Evolutionary conservation across 2,113 vertebrate genomes (phyloP), one percentile per base, ranked within the genome.

Genomic region (Castor canadensis): DNA sequence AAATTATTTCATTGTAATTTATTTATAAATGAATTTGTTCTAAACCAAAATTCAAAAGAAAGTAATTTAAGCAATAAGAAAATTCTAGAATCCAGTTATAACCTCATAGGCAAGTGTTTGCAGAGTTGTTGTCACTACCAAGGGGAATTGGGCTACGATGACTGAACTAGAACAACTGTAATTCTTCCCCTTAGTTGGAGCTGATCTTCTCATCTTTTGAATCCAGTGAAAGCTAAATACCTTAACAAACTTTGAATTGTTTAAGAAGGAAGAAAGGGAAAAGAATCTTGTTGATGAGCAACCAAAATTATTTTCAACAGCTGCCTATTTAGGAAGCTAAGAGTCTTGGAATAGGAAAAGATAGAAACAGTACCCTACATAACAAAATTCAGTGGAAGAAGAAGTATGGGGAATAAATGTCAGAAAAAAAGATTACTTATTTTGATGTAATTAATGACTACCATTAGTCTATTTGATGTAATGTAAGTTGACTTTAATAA

Each of bases 401-500:
- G 93, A 73, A 54, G 2, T 20, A 81, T 56, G 12, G 28, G 20
- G 4, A 91, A 49, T 84, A 92, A 93, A 47, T 72, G 15, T 60
- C 13, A 62, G 11, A 66, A 82, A 81, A 95, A 96, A 66, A 77
- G 5, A 56, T 54, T 64, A 17, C 13, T 62, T 69, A 81, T 75
- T 83, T 69, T 92, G 35, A 86, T 52, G 76, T 87, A 91, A 91
- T 93, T 89, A 93, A 8, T 56, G 20, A 64, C 20, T 47, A 22
- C 2, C 5, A 26, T 77, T 91, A 81, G 89, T 72, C 83, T 15
- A 77, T 86, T 95, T 93, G 75, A 93, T 88, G 54, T 87, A 84
- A 91, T 93, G 6, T 83, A 93, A 93, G 32, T 49, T 95, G 85
- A 35, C 49, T 90, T 95, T 90, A 95, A 92, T 88, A 95, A 97